Evolutionary conservation across 1,140 invertebrate species (phyloP).

Genomic region (Penaeus vannamei): DNA sequence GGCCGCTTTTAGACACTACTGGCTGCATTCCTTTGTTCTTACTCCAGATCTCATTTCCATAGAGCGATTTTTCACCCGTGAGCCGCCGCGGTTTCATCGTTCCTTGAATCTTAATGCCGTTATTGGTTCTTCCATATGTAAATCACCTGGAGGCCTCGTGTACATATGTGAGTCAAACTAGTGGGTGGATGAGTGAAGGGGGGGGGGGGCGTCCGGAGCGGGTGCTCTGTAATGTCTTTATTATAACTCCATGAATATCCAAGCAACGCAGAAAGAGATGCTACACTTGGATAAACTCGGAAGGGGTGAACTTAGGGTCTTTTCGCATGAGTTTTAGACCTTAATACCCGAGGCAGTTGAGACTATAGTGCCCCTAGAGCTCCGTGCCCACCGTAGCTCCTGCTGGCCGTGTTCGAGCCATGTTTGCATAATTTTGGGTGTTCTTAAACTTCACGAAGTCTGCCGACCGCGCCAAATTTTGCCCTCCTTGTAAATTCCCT

Average conservation of each 20-base stretch:
- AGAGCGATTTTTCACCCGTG: too few relatives aligned
- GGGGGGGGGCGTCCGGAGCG: not conserved
- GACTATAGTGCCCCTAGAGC: conserved; percentile 3
- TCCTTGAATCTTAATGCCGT: too few relatives aligned
- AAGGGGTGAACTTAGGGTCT: not conserved
- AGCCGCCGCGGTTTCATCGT: too few relatives aligned
- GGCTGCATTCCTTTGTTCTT: too few relatives aligned
- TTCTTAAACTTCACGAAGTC: conserved; percentile 27
- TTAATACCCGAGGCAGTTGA: too few relatives aligned
- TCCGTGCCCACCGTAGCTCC: conserved; percentile 24
- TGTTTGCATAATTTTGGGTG: conserved; percentile 45
- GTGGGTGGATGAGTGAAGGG: not conserved
- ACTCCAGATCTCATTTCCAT: too few relatives aligned
- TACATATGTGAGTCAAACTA: not conserved
- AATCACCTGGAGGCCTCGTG: too few relatives aligned
- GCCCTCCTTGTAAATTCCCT: not conserved
- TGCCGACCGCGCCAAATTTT: conserved; percentile 19
- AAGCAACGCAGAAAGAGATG: conserved; percentile 13
- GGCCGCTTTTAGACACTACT: too few relatives aligned
- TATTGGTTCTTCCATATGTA: too few relatives aligned
- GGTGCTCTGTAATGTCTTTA: conserved; percentile 34
- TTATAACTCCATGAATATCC: conserved; percentile 11
- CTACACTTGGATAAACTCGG: not conserved
- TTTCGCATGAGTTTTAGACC: not conserved
- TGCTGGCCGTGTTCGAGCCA: conserved; percentile 31